Conservation (phyloP, 2,113 vertebrate genomes). For the Rhagologus leucostigma region DNA sequence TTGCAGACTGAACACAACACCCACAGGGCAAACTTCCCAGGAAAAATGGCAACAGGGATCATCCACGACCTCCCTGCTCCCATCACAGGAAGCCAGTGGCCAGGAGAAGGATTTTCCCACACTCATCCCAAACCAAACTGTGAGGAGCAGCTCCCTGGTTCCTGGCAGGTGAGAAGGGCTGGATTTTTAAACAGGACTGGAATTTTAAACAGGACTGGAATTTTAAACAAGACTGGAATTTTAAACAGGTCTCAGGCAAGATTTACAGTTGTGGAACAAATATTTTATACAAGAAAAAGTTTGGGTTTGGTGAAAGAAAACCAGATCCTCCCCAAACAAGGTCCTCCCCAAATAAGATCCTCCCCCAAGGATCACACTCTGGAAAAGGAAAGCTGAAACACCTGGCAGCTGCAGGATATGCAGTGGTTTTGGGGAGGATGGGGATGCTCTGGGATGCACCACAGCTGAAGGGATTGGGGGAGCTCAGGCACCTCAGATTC, state of each 20-base stretch:
- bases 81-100: fast-evolving
- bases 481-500: neutral
- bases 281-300: neutral
- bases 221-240: neutral
- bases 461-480: neutral
- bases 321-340: neutral
- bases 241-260: neutral
- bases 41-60: fast-evolving
- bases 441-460: neutral
- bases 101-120: neutral
- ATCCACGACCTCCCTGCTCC: neutral
- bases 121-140: too few relatives aligned
- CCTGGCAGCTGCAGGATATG: neutral
- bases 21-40: neutral
- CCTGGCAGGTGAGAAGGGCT: neutral
- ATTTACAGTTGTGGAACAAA: fast-evolving
- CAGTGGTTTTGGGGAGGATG: neutral
- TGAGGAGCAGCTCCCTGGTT: fast-evolving
- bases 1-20: neutral
- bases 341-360: neutral
- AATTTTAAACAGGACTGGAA: neutral
- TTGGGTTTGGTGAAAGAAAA: neutral
- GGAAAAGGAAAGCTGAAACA: neutral
- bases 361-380: neutral
- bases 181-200: neutral